A percentile compares a stretch with the other conserved stretches of the same genome.
Evolutionary conservation across 2,113 vertebrate genomes (phyloP).

Genomic region (Engraulis encrasicolus): DNA sequence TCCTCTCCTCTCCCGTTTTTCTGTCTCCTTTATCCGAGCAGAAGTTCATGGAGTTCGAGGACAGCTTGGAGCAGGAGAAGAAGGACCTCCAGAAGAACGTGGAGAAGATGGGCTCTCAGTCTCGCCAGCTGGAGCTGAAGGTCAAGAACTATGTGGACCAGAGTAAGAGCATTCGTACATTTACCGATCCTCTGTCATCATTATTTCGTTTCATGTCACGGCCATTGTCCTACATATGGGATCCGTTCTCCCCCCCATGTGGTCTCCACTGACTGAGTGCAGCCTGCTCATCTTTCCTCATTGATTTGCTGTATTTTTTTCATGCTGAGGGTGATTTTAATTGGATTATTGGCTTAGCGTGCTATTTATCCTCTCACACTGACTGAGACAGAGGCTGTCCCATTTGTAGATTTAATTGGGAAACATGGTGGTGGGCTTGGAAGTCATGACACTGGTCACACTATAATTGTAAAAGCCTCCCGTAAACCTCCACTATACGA

Average conservation of each 20-base stretch:
- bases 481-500: neutral
- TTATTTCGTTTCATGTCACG: neutral
- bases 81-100: constrained; percentile 92
- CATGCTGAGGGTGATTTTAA: constrained; percentile 51
- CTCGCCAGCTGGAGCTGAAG: constrained; percentile 93
- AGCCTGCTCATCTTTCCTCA: neutral
- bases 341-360: constrained; percentile 68
- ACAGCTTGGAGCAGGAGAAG: constrained; percentile 96
- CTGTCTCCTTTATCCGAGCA: constrained; percentile 60
- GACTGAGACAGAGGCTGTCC: constrained; percentile 47
- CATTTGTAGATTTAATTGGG: constrained; percentile 57
- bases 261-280: neutral
- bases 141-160: constrained; percentile 95
- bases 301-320: constrained; percentile 11
- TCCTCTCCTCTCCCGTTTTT: constrained; percentile 18
- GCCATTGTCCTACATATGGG: neutral
- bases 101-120: constrained; percentile 89
- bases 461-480: neutral
- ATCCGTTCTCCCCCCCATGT: neutral
- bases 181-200: neutral
- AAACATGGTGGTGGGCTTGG: constrained; percentile 19
- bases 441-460: constrained; percentile 13
- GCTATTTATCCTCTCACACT: constrained; percentile 58
- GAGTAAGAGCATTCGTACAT: constrained; percentile 74
- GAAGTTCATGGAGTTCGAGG: constrained; percentile 98